These are phyloP conservation scores for Parapsyche elsis DNA, from an alignment of 1,140 invertebrate genomes.

Conservation along the genomic window DNA sequence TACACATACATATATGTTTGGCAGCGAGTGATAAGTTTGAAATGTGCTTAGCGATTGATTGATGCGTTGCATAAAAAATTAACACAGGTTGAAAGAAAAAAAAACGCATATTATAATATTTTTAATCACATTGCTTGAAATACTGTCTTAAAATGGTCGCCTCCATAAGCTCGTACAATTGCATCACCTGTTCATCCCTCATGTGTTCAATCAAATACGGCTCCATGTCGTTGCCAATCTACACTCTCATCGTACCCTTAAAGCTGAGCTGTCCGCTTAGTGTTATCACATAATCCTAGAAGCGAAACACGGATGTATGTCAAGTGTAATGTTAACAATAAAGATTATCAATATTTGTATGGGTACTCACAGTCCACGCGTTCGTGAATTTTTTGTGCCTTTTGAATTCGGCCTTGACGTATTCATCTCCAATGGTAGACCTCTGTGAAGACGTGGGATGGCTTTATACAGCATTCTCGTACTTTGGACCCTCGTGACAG, in stretches of 20 bases:
- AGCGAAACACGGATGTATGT: conserved; percentile 48
- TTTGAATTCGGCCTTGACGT: conserved; percentile 90
- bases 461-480: conserved; percentile 88
- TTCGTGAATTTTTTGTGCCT: conserved; percentile 88
- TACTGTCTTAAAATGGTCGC: conserved; percentile 63
- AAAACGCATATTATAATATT: too few relatives aligned
- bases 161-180: conserved; percentile 86
- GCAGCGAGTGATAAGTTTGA: too few relatives aligned
- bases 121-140: too few relatives aligned
- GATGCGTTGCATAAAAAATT: too few relatives aligned
- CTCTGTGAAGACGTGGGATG: conserved; percentile 85
- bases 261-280: conserved; percentile 79
- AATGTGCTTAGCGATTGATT: too few relatives aligned
- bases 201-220: conserved; percentile 75
- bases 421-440: conserved; percentile 83
- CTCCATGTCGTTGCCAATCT: conserved; percentile 67
- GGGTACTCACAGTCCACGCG: conserved; percentile 85
- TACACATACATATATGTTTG: too few relatives aligned
- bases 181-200: conserved; percentile 82
- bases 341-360: neutral
- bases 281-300: conserved; percentile 79
- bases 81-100: too few relatives aligned
- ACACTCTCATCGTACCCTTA: conserved; percentile 67
- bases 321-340: neutral
- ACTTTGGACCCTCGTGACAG: conserved; percentile 64